Evolutionary conservation across 2,113 vertebrate species (phyloP).

Genomic region (Lasiurus borealis): DNA sequence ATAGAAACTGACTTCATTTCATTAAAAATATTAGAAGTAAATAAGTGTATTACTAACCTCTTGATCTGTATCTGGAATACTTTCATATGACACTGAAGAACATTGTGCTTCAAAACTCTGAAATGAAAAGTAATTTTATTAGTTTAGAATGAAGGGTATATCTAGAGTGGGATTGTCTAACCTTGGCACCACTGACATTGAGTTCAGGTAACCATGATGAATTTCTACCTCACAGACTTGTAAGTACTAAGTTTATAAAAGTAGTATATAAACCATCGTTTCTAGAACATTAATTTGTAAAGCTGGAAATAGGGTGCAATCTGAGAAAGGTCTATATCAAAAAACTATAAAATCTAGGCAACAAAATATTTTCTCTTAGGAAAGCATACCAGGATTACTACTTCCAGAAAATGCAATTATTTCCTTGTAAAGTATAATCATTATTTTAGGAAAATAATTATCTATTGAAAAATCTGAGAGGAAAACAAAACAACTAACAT

Average conservation of each 20-base stretch:
- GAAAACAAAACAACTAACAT: neutral
- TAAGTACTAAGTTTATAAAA: slow-evolving; percentile 47
- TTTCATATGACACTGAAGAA: slow-evolving; percentile 73
- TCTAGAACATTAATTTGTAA: neutral
- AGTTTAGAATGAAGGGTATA: slow-evolving; percentile 52
- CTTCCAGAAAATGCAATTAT: slow-evolving; percentile 41
- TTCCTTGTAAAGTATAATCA: slow-evolving; percentile 3
- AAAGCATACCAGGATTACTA: slow-evolving; percentile 4
- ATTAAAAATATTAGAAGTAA: slow-evolving; percentile 65
- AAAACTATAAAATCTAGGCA: neutral
- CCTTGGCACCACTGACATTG: neutral
- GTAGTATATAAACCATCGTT: neutral
- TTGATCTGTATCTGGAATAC: slow-evolving; percentile 85
- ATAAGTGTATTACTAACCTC: slow-evolving; percentile 86
- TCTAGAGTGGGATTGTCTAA: neutral
- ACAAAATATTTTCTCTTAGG: slow-evolving; percentile 41
- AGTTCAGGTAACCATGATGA: neutral
- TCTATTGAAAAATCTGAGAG: neutral
- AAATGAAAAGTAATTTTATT: slow-evolving; percentile 69
- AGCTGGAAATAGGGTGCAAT: neutral
- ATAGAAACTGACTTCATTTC: slow-evolving; percentile 42
- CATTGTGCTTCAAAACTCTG: slow-evolving; percentile 80
- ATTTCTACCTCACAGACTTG: neutral
- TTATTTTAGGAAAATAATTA: slow-evolving; percentile 54
- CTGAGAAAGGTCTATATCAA: neutral